A percentile compares a stretch with the other conserved stretches of the same genome.
Evolutionary conservation across 1,140 invertebrate species (phyloP).

Genomic region (Heliconius nattereri): DNA sequence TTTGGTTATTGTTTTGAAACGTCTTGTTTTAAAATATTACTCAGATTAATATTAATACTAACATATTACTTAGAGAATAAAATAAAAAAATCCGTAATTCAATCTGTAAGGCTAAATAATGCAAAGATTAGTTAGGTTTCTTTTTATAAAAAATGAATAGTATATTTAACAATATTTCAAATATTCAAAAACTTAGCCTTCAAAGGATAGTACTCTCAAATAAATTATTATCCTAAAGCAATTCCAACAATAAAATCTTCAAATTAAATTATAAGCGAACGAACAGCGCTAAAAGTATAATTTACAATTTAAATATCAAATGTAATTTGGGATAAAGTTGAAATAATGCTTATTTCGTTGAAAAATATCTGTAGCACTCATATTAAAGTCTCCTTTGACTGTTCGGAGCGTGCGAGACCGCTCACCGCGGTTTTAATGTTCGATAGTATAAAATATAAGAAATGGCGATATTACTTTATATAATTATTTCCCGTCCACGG

Average conservation of each 20-base stretch:
- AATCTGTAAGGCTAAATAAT: too few species aligned
- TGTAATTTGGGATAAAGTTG: conserved; percentile 38
- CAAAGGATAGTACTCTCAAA: not conserved
- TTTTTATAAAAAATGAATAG: too few species aligned
- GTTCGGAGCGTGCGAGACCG: conserved; percentile 43
- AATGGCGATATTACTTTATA: not conserved
- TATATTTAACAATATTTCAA: too few species aligned
- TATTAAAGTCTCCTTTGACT: conserved; percentile 53
- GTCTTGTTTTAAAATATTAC: too few species aligned
- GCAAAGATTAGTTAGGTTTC: too few species aligned
- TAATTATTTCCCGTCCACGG: too few species aligned
- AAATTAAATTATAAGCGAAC: not conserved
- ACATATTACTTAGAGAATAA: too few species aligned
- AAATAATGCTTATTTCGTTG: conserved; percentile 54
- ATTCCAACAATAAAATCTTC: not conserved
- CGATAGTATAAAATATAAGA: not conserved
- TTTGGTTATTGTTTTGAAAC: too few species aligned
- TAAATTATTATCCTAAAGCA: not conserved
- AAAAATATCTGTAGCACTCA: conserved; percentile 49
- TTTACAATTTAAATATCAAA: conserved; percentile 35
- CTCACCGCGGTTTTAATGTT: conserved; percentile 46
- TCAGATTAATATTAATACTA: too few species aligned
- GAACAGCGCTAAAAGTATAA: conserved; percentile 5
- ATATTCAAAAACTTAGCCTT: not conserved
- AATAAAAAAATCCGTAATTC: too few species aligned